A percentile compares a stretch with the other conserved stretches of the same genome.
phyloP scores from a whole-genome alignment of 1,140 invertebrate genomes.

The Oryctes rhinoceros region DNA sequence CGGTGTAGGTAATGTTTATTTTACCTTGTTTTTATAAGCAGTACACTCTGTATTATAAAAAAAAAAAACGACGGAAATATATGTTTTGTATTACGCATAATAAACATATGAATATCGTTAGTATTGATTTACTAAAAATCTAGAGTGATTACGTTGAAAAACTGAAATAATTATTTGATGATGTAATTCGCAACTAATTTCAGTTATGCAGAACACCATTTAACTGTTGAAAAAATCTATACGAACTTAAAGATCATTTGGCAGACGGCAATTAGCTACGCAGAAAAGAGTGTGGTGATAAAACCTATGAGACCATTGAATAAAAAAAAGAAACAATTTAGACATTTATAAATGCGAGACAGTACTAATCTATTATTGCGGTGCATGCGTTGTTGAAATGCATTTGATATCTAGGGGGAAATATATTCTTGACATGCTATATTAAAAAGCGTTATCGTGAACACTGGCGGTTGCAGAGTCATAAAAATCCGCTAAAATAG shows the following conservation, averaged over 20 bases:
- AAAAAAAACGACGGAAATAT: too few species aligned
- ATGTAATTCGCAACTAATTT: too few species aligned
- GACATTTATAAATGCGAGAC: background rate
- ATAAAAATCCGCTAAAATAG: background rate
- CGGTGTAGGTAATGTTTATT: too few species aligned
- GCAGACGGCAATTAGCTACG: background rate
- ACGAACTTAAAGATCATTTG: background rate
- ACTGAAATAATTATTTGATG: too few species aligned
- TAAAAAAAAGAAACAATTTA: background rate
- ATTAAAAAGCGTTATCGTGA: background rate
- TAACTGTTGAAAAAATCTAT: background rate
- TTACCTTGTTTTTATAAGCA: too few species aligned
- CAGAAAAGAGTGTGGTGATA: conserved; percentile 2
- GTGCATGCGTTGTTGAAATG: background rate
- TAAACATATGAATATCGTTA: too few species aligned
- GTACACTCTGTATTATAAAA: too few species aligned
- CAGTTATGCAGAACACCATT: background rate
- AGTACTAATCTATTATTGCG: conserved; percentile 1
- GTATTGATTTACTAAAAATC: too few species aligned
- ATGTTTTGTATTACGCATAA: too few species aligned
- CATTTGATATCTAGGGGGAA: background rate
- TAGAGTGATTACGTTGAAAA: too few species aligned
- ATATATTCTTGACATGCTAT: background rate
- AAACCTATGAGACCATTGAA: background rate
- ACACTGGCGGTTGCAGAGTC: background rate